Evolutionary conservation across 1,140 invertebrate genomes (phyloP).

Genomic region (Cherax quadricarinatus): DNA sequence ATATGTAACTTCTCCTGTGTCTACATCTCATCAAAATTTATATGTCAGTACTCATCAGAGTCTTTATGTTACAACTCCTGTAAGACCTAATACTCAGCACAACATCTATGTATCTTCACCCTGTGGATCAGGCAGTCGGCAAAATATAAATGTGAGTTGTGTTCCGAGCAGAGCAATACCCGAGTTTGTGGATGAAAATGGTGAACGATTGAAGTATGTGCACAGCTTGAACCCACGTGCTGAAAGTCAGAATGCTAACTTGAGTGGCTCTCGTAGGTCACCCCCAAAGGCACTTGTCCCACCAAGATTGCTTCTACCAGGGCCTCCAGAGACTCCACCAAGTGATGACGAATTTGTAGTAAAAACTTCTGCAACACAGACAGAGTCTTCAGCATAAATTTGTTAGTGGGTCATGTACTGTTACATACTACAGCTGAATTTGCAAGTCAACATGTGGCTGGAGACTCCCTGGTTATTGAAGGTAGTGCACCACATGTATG

Average conservation of each 20-base stretch:
- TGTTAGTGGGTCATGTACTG: not conserved
- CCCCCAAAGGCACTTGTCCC: not conserved
- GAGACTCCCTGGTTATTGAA: not conserved
- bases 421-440: not conserved
- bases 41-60: constrained; percentile 26
- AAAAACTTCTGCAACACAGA: not conserved
- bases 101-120: constrained; percentile 15
- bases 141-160: not conserved
- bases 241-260: not conserved
- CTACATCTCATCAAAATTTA: constrained; percentile 30
- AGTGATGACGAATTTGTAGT: not conserved
- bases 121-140: not conserved
- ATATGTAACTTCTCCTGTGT: constrained; percentile 20
- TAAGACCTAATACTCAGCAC: not conserved
- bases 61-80: constrained; percentile 51
- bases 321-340: not conserved
- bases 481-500: not conserved
- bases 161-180: not conserved
- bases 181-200: not conserved
- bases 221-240: not conserved
- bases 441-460: not conserved
- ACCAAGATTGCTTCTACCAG: not conserved
- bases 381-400: not conserved
- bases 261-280: not conserved
- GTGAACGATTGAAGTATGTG: not conserved